Evolutionary conservation across 2,888 invertebrate genomes (phyloP).

Genomic region (Dugesia japonica): DNA sequence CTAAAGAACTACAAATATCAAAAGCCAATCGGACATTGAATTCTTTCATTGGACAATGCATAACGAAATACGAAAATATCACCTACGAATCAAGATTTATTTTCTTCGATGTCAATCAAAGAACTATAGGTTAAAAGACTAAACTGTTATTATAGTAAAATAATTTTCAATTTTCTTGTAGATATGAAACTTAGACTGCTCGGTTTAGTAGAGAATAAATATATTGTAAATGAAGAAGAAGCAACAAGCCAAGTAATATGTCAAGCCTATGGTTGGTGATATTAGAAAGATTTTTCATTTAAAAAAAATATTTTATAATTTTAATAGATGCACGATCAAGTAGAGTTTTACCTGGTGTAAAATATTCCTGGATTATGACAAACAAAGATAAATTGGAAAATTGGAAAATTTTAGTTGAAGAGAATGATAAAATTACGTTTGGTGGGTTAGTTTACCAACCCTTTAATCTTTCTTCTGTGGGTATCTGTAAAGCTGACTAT

Average conservation of each 20-base stretch:
- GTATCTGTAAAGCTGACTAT: slow-evolving; percentile 14
- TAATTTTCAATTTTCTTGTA: no score
- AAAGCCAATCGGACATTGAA: neutral
- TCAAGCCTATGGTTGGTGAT: neutral
- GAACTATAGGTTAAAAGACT: neutral
- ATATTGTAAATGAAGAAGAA: neutral
- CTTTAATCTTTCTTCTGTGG: neutral
- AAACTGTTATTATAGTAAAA: no score
- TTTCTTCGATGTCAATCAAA: neutral
- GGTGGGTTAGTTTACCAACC: neutral
- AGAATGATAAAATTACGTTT: neutral
- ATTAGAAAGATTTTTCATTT: no score
- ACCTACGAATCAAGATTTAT: neutral
- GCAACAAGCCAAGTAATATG: neutral
- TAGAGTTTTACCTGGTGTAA: neutral
- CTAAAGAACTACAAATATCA: neutral
- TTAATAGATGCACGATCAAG: neutral
- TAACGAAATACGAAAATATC: neutral
- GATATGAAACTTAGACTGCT: neutral
- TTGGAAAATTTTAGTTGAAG: neutral
- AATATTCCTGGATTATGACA: neutral
- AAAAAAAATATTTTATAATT: no score
- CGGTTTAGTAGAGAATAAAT: neutral
- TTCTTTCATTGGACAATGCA: neutral
- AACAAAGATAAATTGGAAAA: neutral